phyloP scores from a whole-genome alignment of 2,888 invertebrate genomes.

The Macrophya alboannulata region DNA sequence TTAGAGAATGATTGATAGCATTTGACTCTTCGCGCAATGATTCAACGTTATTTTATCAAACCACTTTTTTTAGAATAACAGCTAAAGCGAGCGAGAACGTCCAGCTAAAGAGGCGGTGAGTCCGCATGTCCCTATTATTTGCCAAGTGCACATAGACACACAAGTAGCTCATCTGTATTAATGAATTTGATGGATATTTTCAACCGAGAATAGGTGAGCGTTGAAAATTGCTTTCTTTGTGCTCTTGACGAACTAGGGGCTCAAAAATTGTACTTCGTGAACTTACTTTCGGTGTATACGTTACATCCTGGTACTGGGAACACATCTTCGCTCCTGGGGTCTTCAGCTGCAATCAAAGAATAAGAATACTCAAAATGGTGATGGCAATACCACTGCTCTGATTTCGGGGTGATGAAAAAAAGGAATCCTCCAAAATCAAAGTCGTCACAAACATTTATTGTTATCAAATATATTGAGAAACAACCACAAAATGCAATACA shows the following conservation, averaged over 20 bases:
- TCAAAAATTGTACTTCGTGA: constrained; percentile 36
- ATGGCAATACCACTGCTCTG: background rate
- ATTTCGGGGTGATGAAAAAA: background rate
- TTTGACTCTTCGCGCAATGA: background rate
- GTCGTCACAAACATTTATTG: constrained; percentile 19
- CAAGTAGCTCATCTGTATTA: background rate
- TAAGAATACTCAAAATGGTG: background rate
- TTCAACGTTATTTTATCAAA: background rate
- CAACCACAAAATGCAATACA: background rate
- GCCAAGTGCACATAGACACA: constrained; percentile 4
- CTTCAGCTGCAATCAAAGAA: constrained; percentile 60
- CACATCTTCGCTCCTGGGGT: constrained; percentile 52
- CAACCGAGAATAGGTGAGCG: background rate
- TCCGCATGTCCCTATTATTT: background rate
- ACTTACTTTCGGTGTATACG: constrained; percentile 59
- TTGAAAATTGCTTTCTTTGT: background rate
- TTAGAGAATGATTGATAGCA: background rate
- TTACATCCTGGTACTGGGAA: constrained; percentile 44
- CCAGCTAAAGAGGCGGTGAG: constrained; percentile 16
- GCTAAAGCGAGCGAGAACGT: constrained; percentile 53
- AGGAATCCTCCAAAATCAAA: background rate
- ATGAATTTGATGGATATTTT: background rate
- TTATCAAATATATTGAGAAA: background rate
- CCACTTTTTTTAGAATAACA: background rate
- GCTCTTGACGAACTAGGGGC: constrained; percentile 16